phyloP scores from a whole-genome alignment of 2,888 invertebrate genomes.

The Spialia ferax region DNA sequence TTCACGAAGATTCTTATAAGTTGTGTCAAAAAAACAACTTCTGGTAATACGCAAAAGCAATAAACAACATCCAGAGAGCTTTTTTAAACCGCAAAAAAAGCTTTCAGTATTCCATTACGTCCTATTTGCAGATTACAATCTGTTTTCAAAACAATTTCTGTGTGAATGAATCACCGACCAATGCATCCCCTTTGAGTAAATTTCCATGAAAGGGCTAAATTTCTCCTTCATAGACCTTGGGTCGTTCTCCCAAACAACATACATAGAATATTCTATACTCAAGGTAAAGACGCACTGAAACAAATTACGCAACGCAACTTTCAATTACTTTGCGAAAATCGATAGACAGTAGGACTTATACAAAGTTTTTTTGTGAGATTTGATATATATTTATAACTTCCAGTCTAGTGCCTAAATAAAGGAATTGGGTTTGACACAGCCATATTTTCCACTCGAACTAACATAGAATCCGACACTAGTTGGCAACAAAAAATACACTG shows the following conservation, averaged over 20 bases:
- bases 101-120: not conserved
- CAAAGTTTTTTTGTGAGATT: conserved; percentile 3
- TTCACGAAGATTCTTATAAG: conserved; percentile 1
- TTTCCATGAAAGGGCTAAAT: conserved; percentile 37
- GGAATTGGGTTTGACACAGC: conserved; percentile 3
- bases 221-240: conserved; percentile 28
- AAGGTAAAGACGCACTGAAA: not conserved
- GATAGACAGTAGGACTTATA: conserved; percentile 1
- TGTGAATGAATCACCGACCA: not conserved
- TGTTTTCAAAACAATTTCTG: not conserved
- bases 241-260: not conserved
- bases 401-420: conserved; percentile 19
- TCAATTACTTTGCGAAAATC: not conserved
- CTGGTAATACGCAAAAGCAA: too few species aligned
- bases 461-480: conserved; percentile 10
- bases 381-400: conserved; percentile 12
- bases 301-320: not conserved
- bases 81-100: not conserved
- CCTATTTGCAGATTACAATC: not conserved
- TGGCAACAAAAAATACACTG: not conserved
- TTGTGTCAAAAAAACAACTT: conserved; percentile 3
- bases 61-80: too few species aligned
- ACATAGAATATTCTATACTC: not conserved
- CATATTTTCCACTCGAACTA: conserved; percentile 5
- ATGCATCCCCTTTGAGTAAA: conserved; percentile 20